Base-by-base conservation (phyloP, 2,888 invertebrate genomes). In the Bursaphelenchus okinawaensis region DNA sequence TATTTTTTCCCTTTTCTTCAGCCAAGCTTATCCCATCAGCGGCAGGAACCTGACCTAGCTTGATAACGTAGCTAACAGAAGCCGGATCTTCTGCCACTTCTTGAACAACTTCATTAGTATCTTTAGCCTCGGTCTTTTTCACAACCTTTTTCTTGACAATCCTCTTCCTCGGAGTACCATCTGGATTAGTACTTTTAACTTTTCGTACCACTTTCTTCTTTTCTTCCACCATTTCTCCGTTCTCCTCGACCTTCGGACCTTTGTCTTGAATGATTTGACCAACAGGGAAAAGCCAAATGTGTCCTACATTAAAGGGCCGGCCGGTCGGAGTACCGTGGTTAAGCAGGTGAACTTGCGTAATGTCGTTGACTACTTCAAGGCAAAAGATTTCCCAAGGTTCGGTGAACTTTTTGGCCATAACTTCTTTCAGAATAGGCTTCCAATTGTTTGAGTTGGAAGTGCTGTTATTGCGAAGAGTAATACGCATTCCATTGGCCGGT, bases 81-180 rank as follows among this genome's bases (percentile, higher is more conserved):
- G 58, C 19, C 8, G 55, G 55, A 26, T 71, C 71, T 55, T 71
- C 74, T 8, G 61, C 57, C 7, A 66, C 68, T 26, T 72, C 74
- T 56, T 65, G 63, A 7, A 68, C 69, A 28, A 66, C 65, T n/a
- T 66, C 66, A 27, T 62, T 60, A 51, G 31, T 62, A n/a, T 64
- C 65, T 22, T 72, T 71, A 20, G 62, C 52, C 23, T 57, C 23
- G 27, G 29, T 50, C 22, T 26, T 65, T 9, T 63, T 51, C 4
- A 63, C 64, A 19, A 60, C 52, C n/a, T 24, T 31, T 19, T 63
- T 63, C 51, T 63, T 63, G 1, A 56, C 31, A 40, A 62, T 12
- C 6, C 26, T 19, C 26, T 56, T 56, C 23, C 50, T 54, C 9
- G 60, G 60, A 9, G 60, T 59, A 2, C 60, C 60, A 24, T 59